Base-by-base conservation (phyloP, 2,888 invertebrate genomes). In the Alsophila aescularia region DNA sequence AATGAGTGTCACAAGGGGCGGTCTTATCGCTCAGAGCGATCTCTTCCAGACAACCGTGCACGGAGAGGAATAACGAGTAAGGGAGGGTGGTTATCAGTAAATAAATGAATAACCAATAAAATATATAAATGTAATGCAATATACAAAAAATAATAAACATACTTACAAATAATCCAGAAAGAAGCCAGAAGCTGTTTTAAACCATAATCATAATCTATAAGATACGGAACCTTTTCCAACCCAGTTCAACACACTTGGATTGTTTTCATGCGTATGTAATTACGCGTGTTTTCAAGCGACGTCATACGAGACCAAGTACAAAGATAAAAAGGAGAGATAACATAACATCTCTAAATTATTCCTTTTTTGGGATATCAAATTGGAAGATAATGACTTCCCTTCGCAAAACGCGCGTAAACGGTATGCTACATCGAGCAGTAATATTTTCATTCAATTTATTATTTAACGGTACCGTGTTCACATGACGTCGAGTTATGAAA, bases 321-420 rank as follows among this genome's bases (percentile, higher is more conserved):
- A 34, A 45, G 41, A 51, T 53, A 45, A 34, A 52, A 57, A 35
- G 35, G 24, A 52, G 39, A 32, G 29, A 39, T 48, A 48, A 29
- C 43, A 27, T 48, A 54, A 55, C 37, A 53, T 49, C 35, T n/a
- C 49, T 37, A 57, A 56, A 55, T 48, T 48, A 52, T 60, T 52
- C 34, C 42, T 60, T 56, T 60, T 54, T 47, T 52, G 55, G 41
- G 45, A 68, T 64, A 70, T 71, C 69, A 67, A 69, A 72, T 72
- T 68, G 62, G 52, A 62, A 70, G 63, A 64, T 73, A 77, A 77
- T 69, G 70, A 72, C 66, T 73, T 72, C 68, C 69, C 66, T 58
- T 52, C 62, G 64, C 58, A 64, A 69, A 56, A 64, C 65, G 58
- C 47, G 39, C 44, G 39, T 52, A 58, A 51, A 51, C 44, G 41